Base-by-base conservation (phyloP, 2,113 vertebrate species). In the Lepisosteus osseus region DNA sequence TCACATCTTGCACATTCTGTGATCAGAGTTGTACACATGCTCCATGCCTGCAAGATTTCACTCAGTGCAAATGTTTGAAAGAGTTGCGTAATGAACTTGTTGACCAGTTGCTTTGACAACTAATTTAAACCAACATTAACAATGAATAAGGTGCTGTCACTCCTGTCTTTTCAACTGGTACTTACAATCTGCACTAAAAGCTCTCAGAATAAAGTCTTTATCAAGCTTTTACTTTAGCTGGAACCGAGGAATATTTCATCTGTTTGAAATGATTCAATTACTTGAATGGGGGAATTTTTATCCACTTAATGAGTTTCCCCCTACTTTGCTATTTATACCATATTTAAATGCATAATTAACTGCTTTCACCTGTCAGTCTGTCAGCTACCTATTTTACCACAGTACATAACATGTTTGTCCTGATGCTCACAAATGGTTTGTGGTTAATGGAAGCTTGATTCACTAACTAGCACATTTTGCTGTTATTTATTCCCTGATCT, bases 321-420 rank as follows among this genome's bases (percentile, higher is more conserved):
- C n/a, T 51, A n/a, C 56, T 59, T 59, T 59, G 56, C 56, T 59
- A 59, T 59, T 59, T 59, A 59, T 59, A 59, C n/a, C 56, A 12
- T 59, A 59, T 59, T 59, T 59, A 13, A 12, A 59, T 59, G 56
- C 56, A 59, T 59, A 12, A 59, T 59, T 59, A 59, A 14, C 56
- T 12, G 56, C 13, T 59, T 59, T 59, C 11, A 59, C 56, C 56
- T 59, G n/a, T n/a, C 56, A 13, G 56, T 14, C 56, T 59, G 56
- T 59, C 56, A 59, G 56, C 56, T 8, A 4, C 56, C 56, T 59
- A 4, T 51, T 12, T 59, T 59, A 4, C n/a, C n/a, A 13, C n/a
- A 4, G 11, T 59, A n/a, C 56, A 2, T 13, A 12, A 3, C 12
- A 13, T 13, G 56, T n/a, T 54, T 59, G 11, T 59, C 3, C 13